Evolutionary conservation across 2,113 vertebrate species (phyloP).

Genomic region (Peromyscus maniculatus): DNA sequence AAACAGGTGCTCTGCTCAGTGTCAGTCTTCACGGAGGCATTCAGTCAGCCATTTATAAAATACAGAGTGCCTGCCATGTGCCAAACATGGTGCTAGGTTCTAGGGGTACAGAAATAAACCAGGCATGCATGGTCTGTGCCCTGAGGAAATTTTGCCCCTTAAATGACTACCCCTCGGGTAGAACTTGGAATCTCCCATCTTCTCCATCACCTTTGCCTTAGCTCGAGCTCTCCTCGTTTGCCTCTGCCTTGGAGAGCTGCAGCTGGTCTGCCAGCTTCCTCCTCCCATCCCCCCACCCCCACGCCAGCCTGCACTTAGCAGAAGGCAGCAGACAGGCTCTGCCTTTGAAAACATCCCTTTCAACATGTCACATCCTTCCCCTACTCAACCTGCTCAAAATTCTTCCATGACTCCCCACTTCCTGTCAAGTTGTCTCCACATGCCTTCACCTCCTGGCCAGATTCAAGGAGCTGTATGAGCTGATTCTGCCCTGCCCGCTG

Average conservation of each 20-base stretch:
- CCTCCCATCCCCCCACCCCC: neutral
- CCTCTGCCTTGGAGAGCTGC: slow-evolving; percentile 33
- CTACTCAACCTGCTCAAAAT: slow-evolving; percentile 71
- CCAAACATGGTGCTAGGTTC: neutral
- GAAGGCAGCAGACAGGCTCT: slow-evolving; percentile 53
- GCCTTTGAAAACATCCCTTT: slow-evolving; percentile 82
- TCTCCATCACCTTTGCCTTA: neutral
- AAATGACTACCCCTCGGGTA: neutral
- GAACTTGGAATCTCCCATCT: neutral
- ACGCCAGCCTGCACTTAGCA: slow-evolving; percentile 56
- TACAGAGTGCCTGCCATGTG: neutral
- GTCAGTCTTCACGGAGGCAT: neutral
- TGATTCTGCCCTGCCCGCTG: neutral
- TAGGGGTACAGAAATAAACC: neutral
- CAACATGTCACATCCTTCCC: slow-evolving; percentile 80
- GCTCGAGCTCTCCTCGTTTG: neutral
- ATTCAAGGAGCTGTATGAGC: slow-evolving; percentile 3
- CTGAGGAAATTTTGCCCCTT: slow-evolving; percentile 13
- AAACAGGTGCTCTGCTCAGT: neutral
- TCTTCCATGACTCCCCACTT: slow-evolving; percentile 67
- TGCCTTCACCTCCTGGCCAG: slow-evolving; percentile 69
- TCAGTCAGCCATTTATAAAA: neutral
- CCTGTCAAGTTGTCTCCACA: slow-evolving; percentile 65
- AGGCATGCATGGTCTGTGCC: neutral
- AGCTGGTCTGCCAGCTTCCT: slow-evolving; percentile 61